Conservation (phyloP, 1,140 invertebrate genomes). For the Teleopsis dalmanni region DNA sequence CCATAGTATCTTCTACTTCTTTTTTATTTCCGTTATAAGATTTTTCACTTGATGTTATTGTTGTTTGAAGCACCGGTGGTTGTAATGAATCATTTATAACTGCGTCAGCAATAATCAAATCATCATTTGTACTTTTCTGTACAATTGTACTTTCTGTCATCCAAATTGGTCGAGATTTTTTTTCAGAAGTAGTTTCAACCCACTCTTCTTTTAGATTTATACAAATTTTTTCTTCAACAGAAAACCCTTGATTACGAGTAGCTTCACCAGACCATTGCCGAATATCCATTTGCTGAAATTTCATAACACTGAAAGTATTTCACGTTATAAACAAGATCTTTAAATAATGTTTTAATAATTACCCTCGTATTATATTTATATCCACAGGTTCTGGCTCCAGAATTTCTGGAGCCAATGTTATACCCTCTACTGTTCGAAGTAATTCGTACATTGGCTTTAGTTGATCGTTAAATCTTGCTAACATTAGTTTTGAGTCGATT, state of each 20-base stretch:
- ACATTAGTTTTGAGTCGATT: slow-evolving; percentile 79
- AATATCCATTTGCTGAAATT: slow-evolving; percentile 32
- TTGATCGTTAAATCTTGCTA: slow-evolving; percentile 92
- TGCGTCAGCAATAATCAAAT: slow-evolving; percentile 21
- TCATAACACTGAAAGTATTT: slow-evolving; percentile 18
- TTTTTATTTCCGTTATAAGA: slow-evolving; percentile 46
- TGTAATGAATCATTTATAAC: slow-evolving; percentile 44
- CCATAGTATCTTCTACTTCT: slow-evolving; percentile 82
- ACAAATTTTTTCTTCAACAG: slow-evolving; percentile 80
- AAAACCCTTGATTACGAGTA: slow-evolving; percentile 66
- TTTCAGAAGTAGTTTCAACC: slow-evolving; percentile 49
- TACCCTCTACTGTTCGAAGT: slow-evolving; percentile 84
- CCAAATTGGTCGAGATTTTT: slow-evolving; percentile 89
- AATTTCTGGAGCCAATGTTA: slow-evolving; percentile 85
- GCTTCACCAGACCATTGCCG: slow-evolving; percentile 86
- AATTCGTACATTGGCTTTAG: slow-evolving; percentile 84
- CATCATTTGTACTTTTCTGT: slow-evolving; percentile 52
- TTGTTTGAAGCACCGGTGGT: slow-evolving; percentile 39
- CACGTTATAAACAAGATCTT: neutral
- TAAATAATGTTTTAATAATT: slow-evolving; percentile 20
- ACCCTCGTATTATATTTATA: slow-evolving; percentile 75
- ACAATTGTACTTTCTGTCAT: slow-evolving; percentile 88
- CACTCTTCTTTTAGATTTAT: slow-evolving; percentile 70
- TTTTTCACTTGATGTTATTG: slow-evolving; percentile 44
- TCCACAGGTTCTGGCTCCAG: slow-evolving; percentile 90